A percentile compares a stretch with the other conserved stretches of the same genome.
These are phyloP conservation scores for Pycnomerus fuliginosus DNA, from an alignment of 2,888 invertebrate genomes.

Conservation along the genomic window DNA sequence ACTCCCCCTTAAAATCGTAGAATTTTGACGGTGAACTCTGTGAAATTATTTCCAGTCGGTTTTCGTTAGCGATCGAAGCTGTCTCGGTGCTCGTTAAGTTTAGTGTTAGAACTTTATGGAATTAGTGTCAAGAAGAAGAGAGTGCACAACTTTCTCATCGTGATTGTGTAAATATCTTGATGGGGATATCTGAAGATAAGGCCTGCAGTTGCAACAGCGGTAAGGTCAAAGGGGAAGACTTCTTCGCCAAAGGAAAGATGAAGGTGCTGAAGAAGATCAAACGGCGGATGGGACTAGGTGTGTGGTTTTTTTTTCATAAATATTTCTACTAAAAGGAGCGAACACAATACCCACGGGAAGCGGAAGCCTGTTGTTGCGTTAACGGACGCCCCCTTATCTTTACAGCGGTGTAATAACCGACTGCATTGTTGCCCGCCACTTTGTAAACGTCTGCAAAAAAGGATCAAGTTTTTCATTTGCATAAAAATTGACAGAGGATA, in stretches of 20 bases:
- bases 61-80: not conserved
- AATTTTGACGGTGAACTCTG: constrained; percentile 38
- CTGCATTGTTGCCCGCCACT: too few relatives aligned
- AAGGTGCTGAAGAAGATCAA: constrained; percentile 88
- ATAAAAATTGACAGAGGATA: too few relatives aligned
- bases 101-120: too few relatives aligned
- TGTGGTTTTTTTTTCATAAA: constrained; percentile 57
- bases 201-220: constrained; percentile 47
- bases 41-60: constrained; percentile 34
- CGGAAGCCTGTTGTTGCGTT: constrained; percentile 20
- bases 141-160: constrained; percentile 21
- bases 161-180: constrained; percentile 36
- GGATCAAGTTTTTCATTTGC: too few relatives aligned
- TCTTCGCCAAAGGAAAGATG: constrained; percentile 69
- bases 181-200: constrained; percentile 50
- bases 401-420: constrained; percentile 16
- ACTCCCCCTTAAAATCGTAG: constrained; percentile 30
- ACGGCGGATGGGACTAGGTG: constrained; percentile 83
- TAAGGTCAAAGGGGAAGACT: constrained; percentile 43
- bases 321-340: too few relatives aligned
- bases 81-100: too few relatives aligned
- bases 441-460: too few relatives aligned
- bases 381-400: constrained; percentile 21
- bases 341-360: constrained; percentile 21
- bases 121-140: too few relatives aligned